These are phyloP conservation scores for Pan troglodytes DNA, from an alignment of 2,113 vertebrate genomes.

Conservation along the genomic window DNA sequence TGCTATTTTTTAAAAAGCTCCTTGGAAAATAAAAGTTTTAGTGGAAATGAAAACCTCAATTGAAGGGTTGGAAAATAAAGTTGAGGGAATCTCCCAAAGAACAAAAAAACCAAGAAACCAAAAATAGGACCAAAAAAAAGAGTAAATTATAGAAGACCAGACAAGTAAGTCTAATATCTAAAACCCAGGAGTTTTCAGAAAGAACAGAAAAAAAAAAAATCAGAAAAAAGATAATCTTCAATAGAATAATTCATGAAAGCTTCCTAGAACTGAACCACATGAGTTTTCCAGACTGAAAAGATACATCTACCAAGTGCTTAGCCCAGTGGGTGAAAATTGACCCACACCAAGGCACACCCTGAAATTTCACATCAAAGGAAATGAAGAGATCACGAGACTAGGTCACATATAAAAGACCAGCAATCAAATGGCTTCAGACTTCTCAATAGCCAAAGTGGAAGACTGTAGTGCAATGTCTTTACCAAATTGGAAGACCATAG, in stretches of 20 bases:
- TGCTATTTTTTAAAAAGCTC: background rate
- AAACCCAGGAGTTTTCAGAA: background rate
- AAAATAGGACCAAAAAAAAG: background rate
- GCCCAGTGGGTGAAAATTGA: background rate
- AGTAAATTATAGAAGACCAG: background rate
- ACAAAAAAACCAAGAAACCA: background rate
- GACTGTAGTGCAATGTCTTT: background rate
- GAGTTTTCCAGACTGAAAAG: background rate
- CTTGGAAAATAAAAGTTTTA: constrained; percentile 33
- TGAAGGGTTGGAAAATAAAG: background rate
- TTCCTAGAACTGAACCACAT: background rate
- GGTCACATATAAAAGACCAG: constrained; percentile 7
- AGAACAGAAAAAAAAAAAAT: background rate
- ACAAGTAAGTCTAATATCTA: background rate
- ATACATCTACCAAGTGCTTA: background rate
- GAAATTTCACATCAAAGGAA: background rate
- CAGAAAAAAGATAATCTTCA: background rate
- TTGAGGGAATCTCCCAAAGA: background rate
- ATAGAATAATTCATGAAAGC: background rate
- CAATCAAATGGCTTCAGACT: background rate
- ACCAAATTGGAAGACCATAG: background rate
- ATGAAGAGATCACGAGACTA: background rate
- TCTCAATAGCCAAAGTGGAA: background rate
- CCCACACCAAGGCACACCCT: background rate
- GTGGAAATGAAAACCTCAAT: constrained; percentile 40